phyloP scores from a whole-genome alignment of 2,888 invertebrate species.

The Mycogona germanica region DNA sequence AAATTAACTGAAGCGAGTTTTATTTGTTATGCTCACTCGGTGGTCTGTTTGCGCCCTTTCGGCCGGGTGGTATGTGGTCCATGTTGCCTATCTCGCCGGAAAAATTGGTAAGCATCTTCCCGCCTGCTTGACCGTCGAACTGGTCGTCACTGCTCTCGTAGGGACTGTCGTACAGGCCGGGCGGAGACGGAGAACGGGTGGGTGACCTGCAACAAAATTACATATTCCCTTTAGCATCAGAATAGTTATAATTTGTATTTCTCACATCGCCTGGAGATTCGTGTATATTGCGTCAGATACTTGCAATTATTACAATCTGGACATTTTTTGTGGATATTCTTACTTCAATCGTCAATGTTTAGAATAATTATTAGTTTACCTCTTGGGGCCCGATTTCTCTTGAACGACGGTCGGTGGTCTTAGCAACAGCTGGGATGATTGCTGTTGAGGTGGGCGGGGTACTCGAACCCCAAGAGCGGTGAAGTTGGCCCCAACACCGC shows the following conservation, averaged over 20 bases:
- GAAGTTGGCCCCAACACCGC: not conserved
- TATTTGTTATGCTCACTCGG: no score
- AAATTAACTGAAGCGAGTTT: no score
- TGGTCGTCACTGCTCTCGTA: slow-evolving; percentile 10
- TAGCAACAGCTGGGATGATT: no score
- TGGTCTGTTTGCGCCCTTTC: not conserved
- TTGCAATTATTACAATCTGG: not conserved
- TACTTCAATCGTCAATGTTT: no score
- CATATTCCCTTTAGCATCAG: not conserved
- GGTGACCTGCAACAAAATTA: slow-evolving; percentile 3
- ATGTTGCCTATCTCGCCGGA: not conserved
- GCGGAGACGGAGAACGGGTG: slow-evolving; percentile 3
- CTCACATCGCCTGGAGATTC: not conserved
- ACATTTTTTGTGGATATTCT: not conserved
- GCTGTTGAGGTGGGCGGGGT: not conserved
- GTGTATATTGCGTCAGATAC: not conserved
- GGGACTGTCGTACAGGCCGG: slow-evolving; percentile 16
- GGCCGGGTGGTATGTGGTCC: not conserved
- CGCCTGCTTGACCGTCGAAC: not conserved
- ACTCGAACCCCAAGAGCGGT: not conserved
- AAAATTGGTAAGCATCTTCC: no score
- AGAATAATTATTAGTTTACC: no score
- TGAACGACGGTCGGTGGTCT: no score
- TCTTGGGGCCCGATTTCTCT: no score
- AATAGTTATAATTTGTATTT: no score